Conservation (phyloP, 1,140 invertebrate species). For the Brachionus calyciflorus region DNA sequence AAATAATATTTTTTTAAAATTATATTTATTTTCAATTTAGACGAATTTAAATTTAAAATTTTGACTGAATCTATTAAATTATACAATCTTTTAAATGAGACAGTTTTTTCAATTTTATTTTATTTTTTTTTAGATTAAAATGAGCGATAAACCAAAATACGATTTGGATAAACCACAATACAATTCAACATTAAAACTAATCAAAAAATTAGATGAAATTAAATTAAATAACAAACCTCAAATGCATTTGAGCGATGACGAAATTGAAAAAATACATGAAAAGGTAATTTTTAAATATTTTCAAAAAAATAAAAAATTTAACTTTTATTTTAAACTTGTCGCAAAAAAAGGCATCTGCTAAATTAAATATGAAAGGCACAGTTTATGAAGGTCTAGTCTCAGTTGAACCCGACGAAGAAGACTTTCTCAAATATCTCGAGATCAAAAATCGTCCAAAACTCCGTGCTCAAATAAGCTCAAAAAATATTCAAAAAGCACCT, state of each 20-base stretch:
- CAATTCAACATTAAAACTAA: constrained; percentile 27
- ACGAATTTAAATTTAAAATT: no score
- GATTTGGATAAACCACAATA: constrained; percentile 28
- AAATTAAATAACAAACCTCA: background rate
- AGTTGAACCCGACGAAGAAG: constrained; percentile 25
- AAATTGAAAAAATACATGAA: constrained; percentile 43
- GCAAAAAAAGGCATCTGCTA: constrained; percentile 36
- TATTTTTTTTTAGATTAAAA: no score
- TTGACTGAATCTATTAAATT: no score
- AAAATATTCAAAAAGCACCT: constrained; percentile 13
- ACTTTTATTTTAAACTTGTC: background rate
- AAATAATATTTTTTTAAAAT: no score
- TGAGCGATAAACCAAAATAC: background rate
- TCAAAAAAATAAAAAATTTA: background rate
- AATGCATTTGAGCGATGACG: constrained; percentile 11
- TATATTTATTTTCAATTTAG: no score
- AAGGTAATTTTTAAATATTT: constrained; percentile 17
- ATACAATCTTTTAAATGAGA: no score
- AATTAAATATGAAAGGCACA: constrained; percentile 12
- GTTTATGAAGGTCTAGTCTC: constrained; percentile 32
- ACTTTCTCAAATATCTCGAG: constrained; percentile 32
- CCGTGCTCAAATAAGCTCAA: background rate
- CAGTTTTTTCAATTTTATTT: no score
- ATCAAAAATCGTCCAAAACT: constrained; percentile 36
- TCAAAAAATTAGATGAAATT: constrained; percentile 35